These are phyloP conservation scores for Lateolabrax maculatus DNA, from an alignment of 2,797 vertebrate genomes.

Conservation along the genomic window DNA sequence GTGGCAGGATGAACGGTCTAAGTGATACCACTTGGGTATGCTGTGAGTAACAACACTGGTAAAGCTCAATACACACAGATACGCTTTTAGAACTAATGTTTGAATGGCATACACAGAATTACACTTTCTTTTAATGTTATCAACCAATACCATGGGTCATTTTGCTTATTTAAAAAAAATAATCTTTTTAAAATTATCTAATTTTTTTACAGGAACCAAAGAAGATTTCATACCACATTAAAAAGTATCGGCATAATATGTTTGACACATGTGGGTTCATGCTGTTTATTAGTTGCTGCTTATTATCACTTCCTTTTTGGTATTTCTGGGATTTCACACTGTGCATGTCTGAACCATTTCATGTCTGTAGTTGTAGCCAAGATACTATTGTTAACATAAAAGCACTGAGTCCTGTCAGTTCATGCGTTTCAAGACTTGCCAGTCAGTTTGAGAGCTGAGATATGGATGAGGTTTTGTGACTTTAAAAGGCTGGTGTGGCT, in stretches of 20 bases:
- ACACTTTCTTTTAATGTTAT: background rate
- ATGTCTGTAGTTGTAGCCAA: slow-evolving; percentile 15
- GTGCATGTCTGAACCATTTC: slow-evolving; percentile 5
- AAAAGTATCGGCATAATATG: slow-evolving; percentile 3
- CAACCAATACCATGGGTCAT: background rate
- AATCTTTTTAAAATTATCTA: background rate
- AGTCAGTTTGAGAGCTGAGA: background rate
- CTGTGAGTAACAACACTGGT: slow-evolving; percentile 10
- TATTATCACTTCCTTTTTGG: background rate
- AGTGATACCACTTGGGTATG: slow-evolving; percentile 24
- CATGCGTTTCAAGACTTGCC: background rate
- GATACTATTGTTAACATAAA: background rate
- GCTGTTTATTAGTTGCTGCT: background rate
- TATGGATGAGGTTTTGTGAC: background rate
- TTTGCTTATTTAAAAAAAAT: slow-evolving; percentile 1
- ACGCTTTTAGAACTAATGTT: background rate
- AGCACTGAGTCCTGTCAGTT: background rate
- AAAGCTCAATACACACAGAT: background rate
- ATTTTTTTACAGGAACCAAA: background rate
- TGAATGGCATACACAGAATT: background rate
- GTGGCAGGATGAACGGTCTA: slow-evolving; percentile 11
- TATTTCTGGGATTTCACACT: background rate
- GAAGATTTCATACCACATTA: background rate
- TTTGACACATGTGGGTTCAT: slow-evolving; percentile 8
- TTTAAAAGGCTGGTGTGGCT: background rate